Base-by-base conservation (phyloP, 35 echinoderm and acorn worm genomes). In the Ophioderma brevispina region DNA sequence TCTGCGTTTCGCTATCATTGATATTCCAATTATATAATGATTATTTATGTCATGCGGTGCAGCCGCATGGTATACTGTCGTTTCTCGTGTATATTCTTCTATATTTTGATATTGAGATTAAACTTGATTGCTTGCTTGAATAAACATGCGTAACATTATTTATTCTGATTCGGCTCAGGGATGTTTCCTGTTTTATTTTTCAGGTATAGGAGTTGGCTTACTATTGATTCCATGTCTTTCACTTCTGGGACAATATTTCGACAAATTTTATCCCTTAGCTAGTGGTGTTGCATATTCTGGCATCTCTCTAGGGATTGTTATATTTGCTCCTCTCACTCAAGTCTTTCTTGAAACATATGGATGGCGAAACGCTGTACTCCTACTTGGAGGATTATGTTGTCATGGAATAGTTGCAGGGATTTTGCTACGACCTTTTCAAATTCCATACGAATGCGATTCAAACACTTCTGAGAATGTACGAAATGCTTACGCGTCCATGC, bases 221-320 rank as follows among this genome's bases (percentile, higher is more conserved):
- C 32, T 84, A 31, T 50, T 84, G 1, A 84, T 50, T 31, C 33
- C 46, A 84, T 55, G 25, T 19, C 81, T 84, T 31, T 23, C 49
- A 31, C 81, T 84, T 31, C 43, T 84, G 6, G 81, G 40, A 6
- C 39, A 55, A 56, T 49, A 84, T 35, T 84, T 84, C 23, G 18
- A 55, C 4, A 23, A 33, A 33, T 31, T 84, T 5, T 84, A 84
- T 42, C 39, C 81, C n/a, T 84, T 40, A 0, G 81, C 81, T 33
- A 84, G 49, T 34, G 81, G 81, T 19, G 30, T 84, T 2, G 81
- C 81, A 38, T 84, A 84, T 34, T n/a, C 81, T 21, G 81, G 81
- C 23, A 33, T 56, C 0, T 84, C 81, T 32, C 32, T 84, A 15
- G 81, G 81, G 19, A 63, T 84, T 14, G 31, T 84, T 32, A 8